These are phyloP conservation scores for Heliconius sara DNA, from an alignment of 2,888 invertebrate genomes.

Conservation along the genomic window DNA sequence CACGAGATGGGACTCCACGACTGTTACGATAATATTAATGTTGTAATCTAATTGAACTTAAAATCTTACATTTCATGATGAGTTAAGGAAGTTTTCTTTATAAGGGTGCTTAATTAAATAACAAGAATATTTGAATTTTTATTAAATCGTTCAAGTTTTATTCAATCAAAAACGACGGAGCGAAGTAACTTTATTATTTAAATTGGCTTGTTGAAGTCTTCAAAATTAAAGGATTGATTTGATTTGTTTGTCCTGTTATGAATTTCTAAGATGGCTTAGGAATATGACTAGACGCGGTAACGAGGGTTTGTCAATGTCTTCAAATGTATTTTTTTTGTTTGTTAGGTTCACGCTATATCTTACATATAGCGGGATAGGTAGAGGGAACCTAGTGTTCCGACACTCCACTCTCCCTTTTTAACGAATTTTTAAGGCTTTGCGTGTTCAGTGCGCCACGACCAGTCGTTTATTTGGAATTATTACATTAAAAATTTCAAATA, in stretches of 20 bases:
- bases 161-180: slow-evolving; percentile 56
- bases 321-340: background rate
- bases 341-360: too few relatives aligned
- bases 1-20: rapidly evolving
- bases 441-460: too few relatives aligned
- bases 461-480: too few relatives aligned
- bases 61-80: slow-evolving; percentile 38
- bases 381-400: background rate
- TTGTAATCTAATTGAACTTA: background rate
- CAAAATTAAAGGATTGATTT: slow-evolving; percentile 50
- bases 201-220: slow-evolving; percentile 66
- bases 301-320: background rate
- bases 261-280: slow-evolving; percentile 32
- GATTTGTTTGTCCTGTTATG: slow-evolving; percentile 43
- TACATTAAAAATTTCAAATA: background rate
- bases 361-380: too few relatives aligned
- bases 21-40: background rate
- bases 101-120: slow-evolving; percentile 46
- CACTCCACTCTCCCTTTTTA: background rate
- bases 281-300: background rate
- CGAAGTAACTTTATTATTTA: slow-evolving; percentile 71
- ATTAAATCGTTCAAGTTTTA: slow-evolving; percentile 49
- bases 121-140: slow-evolving; percentile 54
- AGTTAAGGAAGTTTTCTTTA: slow-evolving; percentile 35
- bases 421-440: too few relatives aligned